Conservation (phyloP, 2,797 vertebrate genomes). For the Amniataba percoides region DNA sequence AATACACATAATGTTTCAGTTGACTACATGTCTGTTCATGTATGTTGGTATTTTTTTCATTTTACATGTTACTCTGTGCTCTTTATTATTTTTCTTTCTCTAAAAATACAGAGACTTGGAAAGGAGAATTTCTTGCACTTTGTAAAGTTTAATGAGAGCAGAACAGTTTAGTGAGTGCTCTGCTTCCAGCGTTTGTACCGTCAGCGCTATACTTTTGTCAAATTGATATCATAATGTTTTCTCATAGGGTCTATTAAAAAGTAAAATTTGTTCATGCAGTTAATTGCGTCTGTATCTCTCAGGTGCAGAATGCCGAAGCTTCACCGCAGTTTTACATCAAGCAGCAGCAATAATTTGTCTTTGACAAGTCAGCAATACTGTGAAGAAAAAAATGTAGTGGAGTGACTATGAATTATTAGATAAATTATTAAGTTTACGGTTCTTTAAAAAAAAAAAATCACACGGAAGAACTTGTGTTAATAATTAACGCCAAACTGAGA, state of each 20-base stretch:
- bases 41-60: constrained; percentile 23
- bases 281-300: constrained; percentile 64
- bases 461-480: constrained; percentile 39
- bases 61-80: background rate
- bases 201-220: background rate
- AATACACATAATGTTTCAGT: background rate
- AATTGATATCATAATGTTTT: constrained; percentile 53
- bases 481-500: constrained; percentile 57
- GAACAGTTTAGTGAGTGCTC: background rate
- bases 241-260: constrained; percentile 41
- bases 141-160: constrained; percentile 34
- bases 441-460: constrained; percentile 43
- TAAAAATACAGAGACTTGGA: constrained; percentile 5
- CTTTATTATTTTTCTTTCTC: background rate
- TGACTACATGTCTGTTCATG: background rate
- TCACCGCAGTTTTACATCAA: constrained; percentile 28
- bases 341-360: constrained; percentile 39
- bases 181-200: constrained; percentile 3
- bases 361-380: constrained; percentile 53
- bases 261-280: constrained; percentile 49
- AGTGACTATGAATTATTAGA: constrained; percentile 45
- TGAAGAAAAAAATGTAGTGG: constrained; percentile 11
- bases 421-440: constrained; percentile 53
- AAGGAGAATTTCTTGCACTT: constrained; percentile 13
- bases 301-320: constrained; percentile 51